phyloP scores from a whole-genome alignment of 2,888 invertebrate species.

The Amphipyra tragopoginis region DNA sequence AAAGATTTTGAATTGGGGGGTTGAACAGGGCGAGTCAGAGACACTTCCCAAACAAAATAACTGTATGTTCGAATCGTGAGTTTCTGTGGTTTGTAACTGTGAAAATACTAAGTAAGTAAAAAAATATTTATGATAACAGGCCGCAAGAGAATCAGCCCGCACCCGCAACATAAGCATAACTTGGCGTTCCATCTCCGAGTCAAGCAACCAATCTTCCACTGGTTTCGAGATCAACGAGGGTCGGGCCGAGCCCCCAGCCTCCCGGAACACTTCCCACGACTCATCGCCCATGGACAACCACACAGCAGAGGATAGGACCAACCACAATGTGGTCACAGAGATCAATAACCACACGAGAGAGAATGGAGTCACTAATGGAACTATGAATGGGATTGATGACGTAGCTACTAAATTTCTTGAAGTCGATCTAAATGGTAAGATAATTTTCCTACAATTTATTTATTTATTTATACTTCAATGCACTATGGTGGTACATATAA shows the following conservation, averaged over 20 bases:
- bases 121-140: conserved; percentile 58
- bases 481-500: too few relatives aligned
- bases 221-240: conserved; percentile 76
- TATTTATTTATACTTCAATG: too few relatives aligned
- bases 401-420: conserved; percentile 80
- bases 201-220: conserved; percentile 84
- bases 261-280: conserved; percentile 61
- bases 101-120: neutral
- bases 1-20: too few relatives aligned
- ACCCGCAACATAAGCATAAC: conserved; percentile 85
- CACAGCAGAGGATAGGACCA: conserved; percentile 65
- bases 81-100: neutral
- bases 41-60: too few relatives aligned
- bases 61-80: too few relatives aligned
- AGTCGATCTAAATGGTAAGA: conserved; percentile 85
- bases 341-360: conserved; percentile 59
- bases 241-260: conserved; percentile 59
- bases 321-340: conserved; percentile 62
- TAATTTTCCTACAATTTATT: neutral
- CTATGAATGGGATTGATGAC: conserved; percentile 71
- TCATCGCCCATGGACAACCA: conserved; percentile 68
- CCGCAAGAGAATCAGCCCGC: conserved; percentile 75
- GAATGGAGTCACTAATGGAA: conserved; percentile 63
- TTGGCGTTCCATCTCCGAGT: conserved; percentile 87
- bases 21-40: too few relatives aligned